Evolutionary conservation across 2,113 vertebrate species (phyloP), one percentile per base, ranked within the genome.

Genomic region (Anolis carolinensis): DNA sequence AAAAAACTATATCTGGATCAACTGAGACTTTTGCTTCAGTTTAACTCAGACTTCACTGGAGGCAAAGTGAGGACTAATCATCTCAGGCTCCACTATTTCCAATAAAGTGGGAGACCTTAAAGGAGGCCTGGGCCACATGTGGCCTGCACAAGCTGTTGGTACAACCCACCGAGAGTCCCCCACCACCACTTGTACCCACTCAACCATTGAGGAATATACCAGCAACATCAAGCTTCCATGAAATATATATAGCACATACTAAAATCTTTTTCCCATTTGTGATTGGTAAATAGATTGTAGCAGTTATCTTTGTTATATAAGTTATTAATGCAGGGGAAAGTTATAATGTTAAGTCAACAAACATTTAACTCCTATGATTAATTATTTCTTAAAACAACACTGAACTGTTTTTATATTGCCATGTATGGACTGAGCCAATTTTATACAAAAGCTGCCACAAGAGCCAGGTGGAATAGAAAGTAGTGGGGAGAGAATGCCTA

Each of bases 251-350:
- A n/a, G 27, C 6, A 63, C 16, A 75, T 20, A 76, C 23, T 59
- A 32, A 75, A 65, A 48, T 34, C 16, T 48, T 59, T 75, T 75
- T 48, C n/a, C 48, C 67, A 72, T 85, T 85, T 85, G 50, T 72
- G 67, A 71, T 71, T 65, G 50, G 44, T 25, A 63, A 84, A 74
- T 78, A 79, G 34, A 44, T 79, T 71, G 36, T 30, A 71, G 27
- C 65, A 72, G 62, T 79, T 79, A 86, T 62, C 76, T 11, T 73
- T 21, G 27, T 50, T 72, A 86, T 72, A 86, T 5, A 63, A 79
- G 52, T 48, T 62, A 32, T 52, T 72, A 80, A 80, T 72, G 27
- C 62, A 79, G 25, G 30, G 59, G 62, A 85, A 70, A 79, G 34
- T n/a, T 36, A 71, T 59, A 79, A 84, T 63, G 34, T 34, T 32